Conservation (phyloP, 2,113 vertebrate species). For the Oceanodroma tethys region DNA sequence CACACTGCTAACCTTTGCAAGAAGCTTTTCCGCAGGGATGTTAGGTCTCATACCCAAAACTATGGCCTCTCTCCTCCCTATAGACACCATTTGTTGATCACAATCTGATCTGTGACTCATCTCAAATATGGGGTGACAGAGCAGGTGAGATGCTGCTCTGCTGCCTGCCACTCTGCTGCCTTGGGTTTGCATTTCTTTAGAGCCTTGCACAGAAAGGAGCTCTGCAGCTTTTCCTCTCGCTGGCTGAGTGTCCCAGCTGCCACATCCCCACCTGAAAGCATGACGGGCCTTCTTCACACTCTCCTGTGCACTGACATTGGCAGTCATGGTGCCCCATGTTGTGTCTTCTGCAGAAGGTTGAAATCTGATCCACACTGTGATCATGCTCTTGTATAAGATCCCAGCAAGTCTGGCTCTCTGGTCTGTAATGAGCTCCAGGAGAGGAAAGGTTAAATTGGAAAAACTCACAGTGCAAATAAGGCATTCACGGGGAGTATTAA, state of each 20-base stretch:
- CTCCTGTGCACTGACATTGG: too few species aligned
- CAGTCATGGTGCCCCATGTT: rapidly evolving
- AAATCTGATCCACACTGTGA: not conserved
- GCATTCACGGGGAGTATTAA: not conserved
- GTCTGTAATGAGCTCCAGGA: not conserved
- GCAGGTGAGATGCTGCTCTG: not conserved
- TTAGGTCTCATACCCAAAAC: not conserved
- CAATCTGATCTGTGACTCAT: not conserved
- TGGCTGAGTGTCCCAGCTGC: too few species aligned
- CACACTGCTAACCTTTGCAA: not conserved
- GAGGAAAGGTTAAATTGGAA: not conserved
- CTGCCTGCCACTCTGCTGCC: not conserved
- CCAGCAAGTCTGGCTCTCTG: not conserved
- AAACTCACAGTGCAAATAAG: not conserved
- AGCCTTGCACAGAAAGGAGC: not conserved
- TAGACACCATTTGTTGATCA: not conserved
- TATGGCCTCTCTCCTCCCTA: rapidly evolving
- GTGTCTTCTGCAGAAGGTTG: not conserved
- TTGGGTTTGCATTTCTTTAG: not conserved
- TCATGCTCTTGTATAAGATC: not conserved
- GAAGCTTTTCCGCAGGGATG: not conserved
- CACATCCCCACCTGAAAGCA: not conserved
- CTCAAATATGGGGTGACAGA: not conserved
- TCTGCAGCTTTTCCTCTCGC: not conserved
- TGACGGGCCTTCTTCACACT: too few species aligned